A percentile compares a stretch with the other conserved stretches of the same genome.
Evolutionary conservation across 2,888 invertebrate species (phyloP).

Genomic region (Oxyscelio sp.): DNA sequence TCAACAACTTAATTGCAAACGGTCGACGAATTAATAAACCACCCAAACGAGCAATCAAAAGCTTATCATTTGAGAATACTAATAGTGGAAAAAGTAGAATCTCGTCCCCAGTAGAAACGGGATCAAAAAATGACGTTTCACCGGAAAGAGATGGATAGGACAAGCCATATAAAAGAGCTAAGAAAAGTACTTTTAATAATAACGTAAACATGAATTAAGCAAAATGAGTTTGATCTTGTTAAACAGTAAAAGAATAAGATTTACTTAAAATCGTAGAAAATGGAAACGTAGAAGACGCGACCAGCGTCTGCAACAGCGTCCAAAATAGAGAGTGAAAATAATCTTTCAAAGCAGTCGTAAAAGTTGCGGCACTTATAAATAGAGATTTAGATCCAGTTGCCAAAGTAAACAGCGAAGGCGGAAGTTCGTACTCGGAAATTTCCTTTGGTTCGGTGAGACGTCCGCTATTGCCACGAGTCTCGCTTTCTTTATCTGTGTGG

Average conservation of each 20-base stretch:
- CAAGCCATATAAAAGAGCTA: too few relatives aligned
- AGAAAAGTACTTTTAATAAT: too few relatives aligned
- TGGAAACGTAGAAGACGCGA: conserved; percentile 8
- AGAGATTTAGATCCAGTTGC: conserved; percentile 86
- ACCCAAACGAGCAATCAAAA: too few relatives aligned
- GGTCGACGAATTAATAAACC: too few relatives aligned
- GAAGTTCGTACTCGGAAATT: conserved; percentile 59
- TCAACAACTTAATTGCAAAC: too few relatives aligned
- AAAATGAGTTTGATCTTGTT: not conserved
- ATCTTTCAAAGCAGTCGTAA: conserved; percentile 83
- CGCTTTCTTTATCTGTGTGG: conserved; percentile 31
- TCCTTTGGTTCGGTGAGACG: conserved; percentile 31
- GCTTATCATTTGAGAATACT: too few relatives aligned
- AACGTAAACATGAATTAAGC: not conserved
- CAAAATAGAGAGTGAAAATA: conserved; percentile 77
- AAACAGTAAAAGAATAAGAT: conserved; percentile 7
- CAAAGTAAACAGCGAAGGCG: conserved; percentile 83
- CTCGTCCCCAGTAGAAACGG: too few relatives aligned
- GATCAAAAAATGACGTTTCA: too few relatives aligned
- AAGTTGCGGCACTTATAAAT: conserved; percentile 86
- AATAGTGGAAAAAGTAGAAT: too few relatives aligned
- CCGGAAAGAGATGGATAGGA: too few relatives aligned
- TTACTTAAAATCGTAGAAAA: conserved; percentile 16
- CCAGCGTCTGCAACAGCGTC: not conserved
- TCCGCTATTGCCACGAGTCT: conserved; percentile 22